Evolutionary conservation across 2,113 vertebrate genomes (phyloP).

Genomic region (Setophaga coronata): DNA sequence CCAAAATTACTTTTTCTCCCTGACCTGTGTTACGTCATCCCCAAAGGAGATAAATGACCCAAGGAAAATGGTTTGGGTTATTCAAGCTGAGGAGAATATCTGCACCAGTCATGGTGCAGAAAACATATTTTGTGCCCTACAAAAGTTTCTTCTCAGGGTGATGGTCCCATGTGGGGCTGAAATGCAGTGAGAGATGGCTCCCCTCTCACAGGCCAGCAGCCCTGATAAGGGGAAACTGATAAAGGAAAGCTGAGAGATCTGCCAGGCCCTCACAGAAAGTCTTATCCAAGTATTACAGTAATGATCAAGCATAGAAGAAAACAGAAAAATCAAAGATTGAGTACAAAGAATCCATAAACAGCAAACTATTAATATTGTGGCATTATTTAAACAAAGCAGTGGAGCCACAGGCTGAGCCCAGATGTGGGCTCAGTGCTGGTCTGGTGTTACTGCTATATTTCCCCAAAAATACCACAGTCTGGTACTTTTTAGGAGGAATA

Average conservation of each 20-base stretch:
- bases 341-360: not conserved
- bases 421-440: not conserved
- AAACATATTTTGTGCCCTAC: not conserved
- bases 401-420: not conserved
- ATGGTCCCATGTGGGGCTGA: not conserved
- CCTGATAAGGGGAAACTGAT: not conserved
- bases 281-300: not conserved
- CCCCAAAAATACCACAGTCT: not conserved
- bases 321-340: not conserved
- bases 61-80: not conserved
- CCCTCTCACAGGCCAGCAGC: not conserved
- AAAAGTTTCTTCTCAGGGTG: not conserved
- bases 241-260: not conserved
- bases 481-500: not conserved
- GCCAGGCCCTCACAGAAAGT: not conserved
- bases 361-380: not conserved
- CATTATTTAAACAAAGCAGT: not conserved
- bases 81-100: not conserved
- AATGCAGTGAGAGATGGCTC: accelerated
- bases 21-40: not conserved
- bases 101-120: not conserved
- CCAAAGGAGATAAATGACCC: not conserved
- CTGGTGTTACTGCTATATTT: not conserved
- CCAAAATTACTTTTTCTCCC: not conserved
- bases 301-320: not conserved